phyloP scores from a whole-genome alignment of 2,888 invertebrate genomes.

The Geophilus truncorum region DNA sequence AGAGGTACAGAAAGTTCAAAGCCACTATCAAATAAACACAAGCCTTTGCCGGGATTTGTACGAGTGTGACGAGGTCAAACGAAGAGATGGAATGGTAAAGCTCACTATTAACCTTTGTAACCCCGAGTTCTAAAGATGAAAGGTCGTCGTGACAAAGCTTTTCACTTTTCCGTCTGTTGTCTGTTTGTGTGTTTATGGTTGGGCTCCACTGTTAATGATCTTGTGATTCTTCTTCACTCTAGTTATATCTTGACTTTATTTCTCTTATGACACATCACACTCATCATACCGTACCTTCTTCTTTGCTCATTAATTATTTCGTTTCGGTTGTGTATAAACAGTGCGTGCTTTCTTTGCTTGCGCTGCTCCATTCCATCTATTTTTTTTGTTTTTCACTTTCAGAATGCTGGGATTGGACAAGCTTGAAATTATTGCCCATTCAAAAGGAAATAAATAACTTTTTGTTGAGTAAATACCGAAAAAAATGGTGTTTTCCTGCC shows the following conservation, averaged over 20 bases:
- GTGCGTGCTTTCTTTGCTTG: no score
- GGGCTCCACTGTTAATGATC: neutral
- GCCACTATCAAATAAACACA: conserved; percentile 19
- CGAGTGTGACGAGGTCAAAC: conserved; percentile 22
- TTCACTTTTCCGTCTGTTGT: neutral
- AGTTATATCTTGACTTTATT: neutral
- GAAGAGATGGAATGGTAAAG: conserved; percentile 11
- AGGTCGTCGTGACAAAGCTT: neutral
- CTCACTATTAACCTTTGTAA: neutral
- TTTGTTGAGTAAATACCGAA: neutral
- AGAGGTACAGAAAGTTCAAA: neutral
- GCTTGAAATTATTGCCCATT: neutral
- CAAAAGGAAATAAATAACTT: conserved; percentile 25
- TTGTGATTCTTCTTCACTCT: neutral
- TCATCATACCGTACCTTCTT: no score
- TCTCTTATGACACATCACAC: no score
- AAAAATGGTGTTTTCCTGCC: neutral
- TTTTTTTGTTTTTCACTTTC: neutral
- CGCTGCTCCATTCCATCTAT: no score
- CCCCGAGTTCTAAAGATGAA: neutral
- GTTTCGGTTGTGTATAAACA: neutral
- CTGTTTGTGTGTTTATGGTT: neutral
- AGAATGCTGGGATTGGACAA: neutral
- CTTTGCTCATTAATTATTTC: neutral
- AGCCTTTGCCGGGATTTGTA: neutral